Conservation (phyloP, 2,113 vertebrate species). For the Colinus virginianus region DNA sequence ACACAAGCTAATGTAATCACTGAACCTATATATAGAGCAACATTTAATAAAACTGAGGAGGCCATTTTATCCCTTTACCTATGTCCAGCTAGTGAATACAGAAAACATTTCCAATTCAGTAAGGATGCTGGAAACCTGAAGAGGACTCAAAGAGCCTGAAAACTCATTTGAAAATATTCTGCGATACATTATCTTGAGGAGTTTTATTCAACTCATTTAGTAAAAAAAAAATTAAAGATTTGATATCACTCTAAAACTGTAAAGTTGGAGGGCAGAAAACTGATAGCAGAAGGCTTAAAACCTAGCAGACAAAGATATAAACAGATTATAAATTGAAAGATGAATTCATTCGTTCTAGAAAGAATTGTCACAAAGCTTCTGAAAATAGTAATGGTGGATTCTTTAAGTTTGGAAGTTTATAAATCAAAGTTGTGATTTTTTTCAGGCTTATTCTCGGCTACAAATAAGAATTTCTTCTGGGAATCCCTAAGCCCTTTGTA, state of each 20-base stretch:
- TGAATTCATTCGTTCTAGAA: background rate
- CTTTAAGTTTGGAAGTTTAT: background rate
- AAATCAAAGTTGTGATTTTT: background rate
- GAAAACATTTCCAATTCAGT: background rate
- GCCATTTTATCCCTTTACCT: background rate
- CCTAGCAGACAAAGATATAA: background rate
- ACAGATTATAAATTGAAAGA: background rate
- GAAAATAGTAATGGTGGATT: background rate
- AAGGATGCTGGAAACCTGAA: background rate
- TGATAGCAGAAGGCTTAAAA: background rate
- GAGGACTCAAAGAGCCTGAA: background rate
- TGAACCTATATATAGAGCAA: background rate
- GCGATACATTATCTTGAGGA: background rate
- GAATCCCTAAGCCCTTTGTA: background rate
- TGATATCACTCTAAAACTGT: background rate
- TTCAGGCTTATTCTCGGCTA: background rate
- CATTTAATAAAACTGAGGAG: background rate
- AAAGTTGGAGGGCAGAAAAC: background rate
- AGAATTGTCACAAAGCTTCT: background rate
- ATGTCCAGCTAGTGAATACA: background rate
- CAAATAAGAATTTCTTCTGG: constrained; percentile 6
- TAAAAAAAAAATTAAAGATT: background rate
- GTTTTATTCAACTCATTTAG: background rate
- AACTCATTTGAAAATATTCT: background rate
- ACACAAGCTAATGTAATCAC: background rate